These are phyloP conservation scores for Saxidomus purpurata DNA, from an alignment of 1,140 invertebrate genomes.

Conservation along the genomic window DNA sequence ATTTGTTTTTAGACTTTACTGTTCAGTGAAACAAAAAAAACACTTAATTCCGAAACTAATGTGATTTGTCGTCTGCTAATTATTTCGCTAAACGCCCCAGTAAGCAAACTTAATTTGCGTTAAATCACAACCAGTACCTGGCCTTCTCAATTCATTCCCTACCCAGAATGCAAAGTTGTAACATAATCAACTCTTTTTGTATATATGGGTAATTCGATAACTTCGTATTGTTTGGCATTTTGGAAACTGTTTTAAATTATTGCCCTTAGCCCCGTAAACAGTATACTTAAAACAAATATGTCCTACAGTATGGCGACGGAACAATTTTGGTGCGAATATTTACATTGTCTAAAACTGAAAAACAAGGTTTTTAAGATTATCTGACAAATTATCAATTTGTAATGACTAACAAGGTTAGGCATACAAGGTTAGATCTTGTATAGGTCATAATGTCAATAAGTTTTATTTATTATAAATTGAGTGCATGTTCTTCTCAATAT, in stretches of 20 bases:
- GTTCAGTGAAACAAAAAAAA: background rate
- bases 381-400: too few species aligned
- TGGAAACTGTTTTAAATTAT: background rate
- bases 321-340: background rate
- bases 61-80: conserved; percentile 15
- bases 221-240: conserved; percentile 15
- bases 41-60: background rate
- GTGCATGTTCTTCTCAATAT: too few species aligned
- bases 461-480: too few species aligned
- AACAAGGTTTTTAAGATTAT: too few species aligned
- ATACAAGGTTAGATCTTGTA: too few species aligned
- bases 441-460: too few species aligned
- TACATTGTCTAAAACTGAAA: too few species aligned
- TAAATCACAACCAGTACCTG: conserved; percentile 33
- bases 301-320: conserved; percentile 10
- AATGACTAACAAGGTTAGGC: too few species aligned
- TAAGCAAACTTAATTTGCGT: conserved; percentile 39
- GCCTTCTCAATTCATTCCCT: conserved; percentile 7
- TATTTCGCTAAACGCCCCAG: conserved; percentile 45
- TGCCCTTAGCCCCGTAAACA: background rate
- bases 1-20: background rate
- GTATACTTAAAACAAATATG: conserved; percentile 8
- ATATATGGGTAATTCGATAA: conserved; percentile 1
- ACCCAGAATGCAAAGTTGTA: conserved; percentile 32
- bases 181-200: conserved; percentile 7